phyloP scores from a whole-genome alignment of 1,140 invertebrate species.

The Halictus rubicundus region DNA sequence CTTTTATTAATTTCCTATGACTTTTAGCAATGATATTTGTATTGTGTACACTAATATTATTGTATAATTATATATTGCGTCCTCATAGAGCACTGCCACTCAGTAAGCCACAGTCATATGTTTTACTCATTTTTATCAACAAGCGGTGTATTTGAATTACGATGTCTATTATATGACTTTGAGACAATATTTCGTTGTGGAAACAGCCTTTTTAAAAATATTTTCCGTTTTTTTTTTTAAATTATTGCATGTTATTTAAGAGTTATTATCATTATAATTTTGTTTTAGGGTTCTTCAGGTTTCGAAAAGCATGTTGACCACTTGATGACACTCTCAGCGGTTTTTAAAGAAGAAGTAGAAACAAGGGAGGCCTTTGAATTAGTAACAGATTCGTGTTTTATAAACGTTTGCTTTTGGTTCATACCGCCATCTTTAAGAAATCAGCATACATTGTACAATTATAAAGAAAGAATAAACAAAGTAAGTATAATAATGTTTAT shows the following conservation, averaged over 20 bases:
- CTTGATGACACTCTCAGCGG: slow-evolving; percentile 78
- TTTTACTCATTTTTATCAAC: neutral
- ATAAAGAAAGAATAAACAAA: slow-evolving; percentile 73
- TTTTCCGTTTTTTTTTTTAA: neutral
- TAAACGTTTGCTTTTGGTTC: slow-evolving; percentile 89
- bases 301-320: slow-evolving; percentile 82
- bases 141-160: too few relatives aligned
- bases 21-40: neutral
- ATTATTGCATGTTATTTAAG: neutral
- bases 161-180: neutral
- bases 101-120: neutral
- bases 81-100: neutral
- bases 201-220: neutral
- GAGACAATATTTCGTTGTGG: neutral
- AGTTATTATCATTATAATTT: neutral
- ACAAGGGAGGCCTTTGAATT: slow-evolving; percentile 77
- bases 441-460: slow-evolving; percentile 76
- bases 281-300: slow-evolving; percentile 77
- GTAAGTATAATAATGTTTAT: slow-evolving; percentile 25
- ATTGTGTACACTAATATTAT: neutral
- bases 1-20: neutral
- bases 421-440: slow-evolving; percentile 81
- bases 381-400: slow-evolving; percentile 83
- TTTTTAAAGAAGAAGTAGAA: slow-evolving; percentile 76
- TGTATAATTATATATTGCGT: too few relatives aligned